These are phyloP conservation scores for Clarias gariepinus DNA, from an alignment of 2,113 vertebrate genomes.

Conservation along the genomic window DNA sequence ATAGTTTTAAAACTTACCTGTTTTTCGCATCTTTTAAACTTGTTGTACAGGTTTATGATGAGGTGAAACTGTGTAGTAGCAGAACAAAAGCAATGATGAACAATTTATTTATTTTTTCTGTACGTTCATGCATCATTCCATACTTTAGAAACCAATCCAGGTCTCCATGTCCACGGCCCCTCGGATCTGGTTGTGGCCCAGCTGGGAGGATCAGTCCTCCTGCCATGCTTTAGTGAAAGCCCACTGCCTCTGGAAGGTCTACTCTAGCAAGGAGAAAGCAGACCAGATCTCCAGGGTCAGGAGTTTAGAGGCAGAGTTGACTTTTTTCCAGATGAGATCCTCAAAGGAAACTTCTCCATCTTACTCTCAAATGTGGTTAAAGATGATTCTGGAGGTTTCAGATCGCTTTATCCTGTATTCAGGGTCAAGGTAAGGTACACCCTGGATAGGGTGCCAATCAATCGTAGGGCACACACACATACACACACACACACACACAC, in stretches of 20 bases:
- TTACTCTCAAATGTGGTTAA: conserved; percentile 28
- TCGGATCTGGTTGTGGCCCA: conserved; percentile 1
- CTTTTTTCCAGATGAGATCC: conserved; percentile 31
- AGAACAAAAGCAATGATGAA: too few species aligned
- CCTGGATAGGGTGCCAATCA: too few species aligned
- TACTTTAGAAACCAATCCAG: not conserved
- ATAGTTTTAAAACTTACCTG: too few species aligned
- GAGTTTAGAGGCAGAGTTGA: conserved; percentile 34
- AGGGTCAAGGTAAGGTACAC: too few species aligned
- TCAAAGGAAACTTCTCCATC: conserved; percentile 50
- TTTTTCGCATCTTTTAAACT: too few species aligned
- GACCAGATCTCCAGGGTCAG: conserved; percentile 40
- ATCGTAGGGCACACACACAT: too few species aligned
- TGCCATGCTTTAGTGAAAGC: conserved; percentile 43
- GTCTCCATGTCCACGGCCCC: conserved; percentile 19
- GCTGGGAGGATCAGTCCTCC: conserved; percentile 23
- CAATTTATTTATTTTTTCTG: too few species aligned
- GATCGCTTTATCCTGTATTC: too few species aligned
- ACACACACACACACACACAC: too few species aligned
- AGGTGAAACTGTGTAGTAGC: too few species aligned
- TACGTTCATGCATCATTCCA: not conserved
- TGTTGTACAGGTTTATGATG: not conserved
- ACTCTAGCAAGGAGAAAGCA: conserved; percentile 33
- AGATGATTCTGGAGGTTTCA: conserved; percentile 42
- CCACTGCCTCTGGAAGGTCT: conserved; percentile 39